These are phyloP conservation scores for Notechis scutatus DNA, from an alignment of 2,113 vertebrate genomes.

Conservation along the genomic window DNA sequence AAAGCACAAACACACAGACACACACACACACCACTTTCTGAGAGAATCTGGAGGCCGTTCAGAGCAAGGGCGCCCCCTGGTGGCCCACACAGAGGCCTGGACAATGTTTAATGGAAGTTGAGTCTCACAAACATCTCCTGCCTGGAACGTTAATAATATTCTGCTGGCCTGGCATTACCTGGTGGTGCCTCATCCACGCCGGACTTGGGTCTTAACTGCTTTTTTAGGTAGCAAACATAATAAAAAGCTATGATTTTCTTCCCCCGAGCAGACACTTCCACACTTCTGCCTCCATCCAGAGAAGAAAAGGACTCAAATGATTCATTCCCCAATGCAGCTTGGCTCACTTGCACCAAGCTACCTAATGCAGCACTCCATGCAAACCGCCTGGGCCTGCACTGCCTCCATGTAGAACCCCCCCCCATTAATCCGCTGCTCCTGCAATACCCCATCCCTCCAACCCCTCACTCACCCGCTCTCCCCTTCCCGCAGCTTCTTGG, in stretches of 20 bases:
- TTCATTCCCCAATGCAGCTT: not conserved
- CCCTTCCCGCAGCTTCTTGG: conserved; percentile 66
- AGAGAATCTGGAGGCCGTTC: too few relatives aligned
- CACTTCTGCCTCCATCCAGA: not conserved
- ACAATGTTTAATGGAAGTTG: not conserved
- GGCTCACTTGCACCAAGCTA: not conserved
- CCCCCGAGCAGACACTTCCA: not conserved
- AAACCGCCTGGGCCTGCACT: not conserved
- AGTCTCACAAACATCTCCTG: not conserved
- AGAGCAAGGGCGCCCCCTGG: not conserved
- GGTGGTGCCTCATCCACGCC: not conserved
- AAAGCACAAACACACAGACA: too few relatives aligned
- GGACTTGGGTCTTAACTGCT: not conserved
- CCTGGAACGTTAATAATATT: not conserved
- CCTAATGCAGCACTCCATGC: not conserved
- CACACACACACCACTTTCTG: not conserved
- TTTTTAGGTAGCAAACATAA: not conserved
- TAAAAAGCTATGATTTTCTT: not conserved
- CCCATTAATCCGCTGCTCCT: not conserved
- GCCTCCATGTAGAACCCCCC: not conserved
- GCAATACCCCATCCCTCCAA: too few relatives aligned
- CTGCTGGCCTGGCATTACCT: not conserved
- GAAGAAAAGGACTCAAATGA: not conserved
- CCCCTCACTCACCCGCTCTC: conserved; percentile 65
- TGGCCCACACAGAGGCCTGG: not conserved